phyloP scores from a whole-genome alignment of 2,113 vertebrate genomes.

The Salvelinus alpinus region DNA sequence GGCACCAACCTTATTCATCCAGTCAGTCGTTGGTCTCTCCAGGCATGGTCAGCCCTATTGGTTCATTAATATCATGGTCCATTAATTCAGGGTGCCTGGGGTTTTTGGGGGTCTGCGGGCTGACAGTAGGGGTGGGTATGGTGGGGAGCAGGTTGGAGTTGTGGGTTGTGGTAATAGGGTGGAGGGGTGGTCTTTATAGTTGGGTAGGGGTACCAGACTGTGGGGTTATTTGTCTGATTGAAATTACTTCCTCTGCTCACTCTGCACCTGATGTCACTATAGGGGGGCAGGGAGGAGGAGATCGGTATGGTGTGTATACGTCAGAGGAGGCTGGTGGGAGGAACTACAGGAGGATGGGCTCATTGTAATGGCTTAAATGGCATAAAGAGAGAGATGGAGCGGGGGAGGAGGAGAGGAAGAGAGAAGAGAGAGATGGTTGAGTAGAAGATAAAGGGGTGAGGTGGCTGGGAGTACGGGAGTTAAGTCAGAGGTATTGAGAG shows the following conservation, averaged over 20 bases:
- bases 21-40: no score
- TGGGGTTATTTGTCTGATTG: constrained; percentile 68
- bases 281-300: constrained; percentile 6
- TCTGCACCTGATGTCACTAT: constrained; percentile 59
- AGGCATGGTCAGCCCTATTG: no score
- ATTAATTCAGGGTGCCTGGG: no score
- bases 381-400: neutral
- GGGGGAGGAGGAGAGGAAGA: constrained; percentile 21
- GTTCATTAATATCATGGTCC: no score
- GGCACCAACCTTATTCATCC: no score
- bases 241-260: constrained; percentile 54
- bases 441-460: no score
- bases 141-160: neutral
- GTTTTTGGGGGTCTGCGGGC: neutral
- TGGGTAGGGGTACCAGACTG: constrained; percentile 59
- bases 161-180: constrained; percentile 19
- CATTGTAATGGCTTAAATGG: no score
- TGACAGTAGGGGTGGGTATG: neutral
- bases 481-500: no score
- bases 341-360: no score
- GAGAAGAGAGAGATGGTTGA: neutral
- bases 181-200: constrained; percentile 51
- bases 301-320: neutral
- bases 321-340: no score
- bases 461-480: no score